Evolutionary conservation across 2,113 vertebrate species (phyloP).

Genomic region (Barbus barbus): DNA sequence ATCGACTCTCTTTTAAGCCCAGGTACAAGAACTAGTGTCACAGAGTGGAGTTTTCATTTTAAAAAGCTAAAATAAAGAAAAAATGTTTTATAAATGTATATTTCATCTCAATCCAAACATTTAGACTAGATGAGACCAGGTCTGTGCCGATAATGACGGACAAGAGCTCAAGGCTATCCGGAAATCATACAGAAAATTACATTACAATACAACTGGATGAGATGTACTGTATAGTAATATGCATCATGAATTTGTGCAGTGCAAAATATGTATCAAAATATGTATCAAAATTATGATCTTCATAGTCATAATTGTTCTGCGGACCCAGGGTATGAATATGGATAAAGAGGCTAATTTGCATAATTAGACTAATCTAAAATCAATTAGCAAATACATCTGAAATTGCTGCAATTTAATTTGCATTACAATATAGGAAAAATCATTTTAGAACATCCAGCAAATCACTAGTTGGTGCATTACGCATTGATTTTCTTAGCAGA

Average conservation of each 20-base stretch:
- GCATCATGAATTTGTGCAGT: conserved; percentile 11
- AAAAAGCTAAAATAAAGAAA: neutral
- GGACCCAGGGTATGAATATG: conserved; percentile 41
- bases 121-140: neutral
- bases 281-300: neutral
- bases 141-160: neutral
- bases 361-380: conserved; percentile 48
- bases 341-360: conserved; percentile 36
- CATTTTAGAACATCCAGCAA: no score
- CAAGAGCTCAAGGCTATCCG: neutral
- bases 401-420: conserved; percentile 23
- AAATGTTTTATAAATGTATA: neutral
- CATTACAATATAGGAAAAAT: conserved; percentile 18
- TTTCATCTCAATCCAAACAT: conserved; percentile 21
- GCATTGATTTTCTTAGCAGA: neutral
- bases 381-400: conserved; percentile 45
- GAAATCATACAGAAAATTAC: neutral
- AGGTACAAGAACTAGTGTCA: neutral
- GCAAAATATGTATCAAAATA: neutral
- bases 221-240: conserved; percentile 19
- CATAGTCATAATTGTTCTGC: conserved; percentile 14
- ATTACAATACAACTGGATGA: conserved; percentile 21
- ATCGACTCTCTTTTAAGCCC: conserved; percentile 11
- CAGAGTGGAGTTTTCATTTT: neutral
- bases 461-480: no score